phyloP scores from a whole-genome alignment of 2,888 invertebrate genomes.

The Anthophora plumipes region DNA sequence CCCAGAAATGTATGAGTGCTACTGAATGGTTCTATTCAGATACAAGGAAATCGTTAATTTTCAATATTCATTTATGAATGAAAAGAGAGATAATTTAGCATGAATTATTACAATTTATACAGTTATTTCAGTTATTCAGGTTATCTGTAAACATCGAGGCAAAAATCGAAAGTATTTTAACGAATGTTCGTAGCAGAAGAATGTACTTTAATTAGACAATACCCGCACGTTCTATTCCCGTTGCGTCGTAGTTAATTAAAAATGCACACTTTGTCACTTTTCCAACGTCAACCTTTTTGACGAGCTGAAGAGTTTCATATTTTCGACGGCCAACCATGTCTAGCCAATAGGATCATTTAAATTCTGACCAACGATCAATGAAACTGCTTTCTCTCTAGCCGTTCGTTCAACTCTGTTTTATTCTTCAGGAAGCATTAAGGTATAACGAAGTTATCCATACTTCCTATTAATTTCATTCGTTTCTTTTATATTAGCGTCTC shows the following conservation, averaged over 20 bases:
- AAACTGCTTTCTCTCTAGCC: slow-evolving; percentile 63
- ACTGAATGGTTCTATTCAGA: background rate
- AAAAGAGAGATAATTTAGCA: background rate
- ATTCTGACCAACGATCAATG: slow-evolving; percentile 62
- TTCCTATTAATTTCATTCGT: background rate
- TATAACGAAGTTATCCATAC: slow-evolving; percentile 54
- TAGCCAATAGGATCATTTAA: slow-evolving; percentile 50
- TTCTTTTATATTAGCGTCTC: too few relatives aligned
- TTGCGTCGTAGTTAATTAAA: slow-evolving; percentile 27
- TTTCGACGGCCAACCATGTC: slow-evolving; percentile 26
- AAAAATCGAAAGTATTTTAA: slow-evolving; percentile 11
- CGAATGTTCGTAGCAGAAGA: background rate
- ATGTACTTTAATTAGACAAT: background rate
- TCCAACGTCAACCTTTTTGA: slow-evolving; percentile 12
- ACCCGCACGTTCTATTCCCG: too few relatives aligned
- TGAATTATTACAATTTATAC: background rate
- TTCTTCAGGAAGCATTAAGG: slow-evolving; percentile 16
- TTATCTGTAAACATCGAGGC: background rate
- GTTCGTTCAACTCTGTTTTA: slow-evolving; percentile 28
- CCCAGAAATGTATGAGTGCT: background rate
- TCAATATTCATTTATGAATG: background rate
- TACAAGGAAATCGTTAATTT: background rate
- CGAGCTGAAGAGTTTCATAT: slow-evolving; percentile 11
- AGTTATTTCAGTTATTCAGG: background rate
- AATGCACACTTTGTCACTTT: slow-evolving; percentile 39